Evolutionary conservation across 2,113 vertebrate genomes (phyloP).

Genomic region (Oceanodroma tethys): DNA sequence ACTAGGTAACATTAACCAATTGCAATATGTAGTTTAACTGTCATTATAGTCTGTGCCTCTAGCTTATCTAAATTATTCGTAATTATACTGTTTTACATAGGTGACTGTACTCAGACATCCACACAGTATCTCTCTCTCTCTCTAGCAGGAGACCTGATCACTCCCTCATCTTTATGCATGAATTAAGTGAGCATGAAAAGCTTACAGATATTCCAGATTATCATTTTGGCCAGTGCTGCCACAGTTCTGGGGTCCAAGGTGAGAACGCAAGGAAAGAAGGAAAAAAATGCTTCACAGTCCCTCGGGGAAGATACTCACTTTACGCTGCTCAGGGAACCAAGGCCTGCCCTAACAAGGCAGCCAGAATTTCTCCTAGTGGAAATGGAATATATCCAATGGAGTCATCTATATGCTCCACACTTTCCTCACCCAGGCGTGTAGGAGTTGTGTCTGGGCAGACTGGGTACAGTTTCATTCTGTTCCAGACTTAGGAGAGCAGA

Average conservation of each 20-base stretch:
- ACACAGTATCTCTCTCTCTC: neutral
- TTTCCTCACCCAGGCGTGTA: constrained; percentile 57
- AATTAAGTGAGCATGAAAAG: neutral
- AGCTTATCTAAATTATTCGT: neutral
- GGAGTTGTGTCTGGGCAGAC: constrained; percentile 61
- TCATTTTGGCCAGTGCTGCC: neutral
- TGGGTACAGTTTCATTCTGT: constrained; percentile 63
- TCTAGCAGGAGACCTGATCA: neutral
- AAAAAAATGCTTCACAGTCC: neutral
- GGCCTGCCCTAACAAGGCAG: constrained; percentile 28
- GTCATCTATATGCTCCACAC: constrained; percentile 53
- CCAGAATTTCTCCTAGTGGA: neutral
- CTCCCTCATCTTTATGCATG: neutral
- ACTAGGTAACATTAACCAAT: neutral
- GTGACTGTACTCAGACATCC: neutral
- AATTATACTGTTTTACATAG: neutral
- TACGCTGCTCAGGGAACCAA: neutral
- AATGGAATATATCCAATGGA: constrained; percentile 42
- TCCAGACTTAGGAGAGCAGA: constrained; percentile 62
- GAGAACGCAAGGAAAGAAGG: neutral
- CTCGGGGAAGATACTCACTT: neutral
- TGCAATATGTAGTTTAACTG: neutral
- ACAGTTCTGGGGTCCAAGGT: neutral
- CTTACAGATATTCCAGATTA: neutral
- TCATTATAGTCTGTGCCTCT: neutral